Base-by-base conservation (phyloP, 2,888 invertebrate genomes). In the Polyommatus icarus region DNA sequence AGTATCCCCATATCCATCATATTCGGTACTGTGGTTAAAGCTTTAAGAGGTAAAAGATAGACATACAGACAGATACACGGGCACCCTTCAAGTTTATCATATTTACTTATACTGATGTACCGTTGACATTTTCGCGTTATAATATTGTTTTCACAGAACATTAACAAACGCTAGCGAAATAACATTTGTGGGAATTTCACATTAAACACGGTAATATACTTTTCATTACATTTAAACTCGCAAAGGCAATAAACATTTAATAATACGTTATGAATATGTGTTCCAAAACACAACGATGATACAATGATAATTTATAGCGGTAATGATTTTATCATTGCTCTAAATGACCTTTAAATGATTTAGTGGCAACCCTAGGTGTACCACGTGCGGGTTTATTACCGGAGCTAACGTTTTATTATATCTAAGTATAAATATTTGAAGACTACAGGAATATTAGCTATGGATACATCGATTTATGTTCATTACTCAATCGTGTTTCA, bases 361-460 rank as follows among this genome's bases (percentile, higher is more conserved):
- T 46, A 46, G n/a, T 20, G 46, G 12, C 73, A 73, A 20, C 73
- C 73, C 73, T 73, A 40, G 20, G n/a, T 72, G 24, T 40, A 40
- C 18, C 73, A 73, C 73, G 73, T 73, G 73, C 73, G 7, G 15
- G 46, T 73, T 73, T 73, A 73, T 73, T n/a, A 40, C 73, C 46
- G 73, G 46, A 12, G 46, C 73, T 73, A 40, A 46, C 73, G 40
- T 73, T 73, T 73, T 73, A 73, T 73, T 73, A 73, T 73, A 73
- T 73, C 20, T 73, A 73, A 73, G 46, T 73, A 73, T 73, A 40
- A 73, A 73, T 73, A 73, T 73, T 73, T 73, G 4, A 73, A 73
- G 46, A 73, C 12, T 15, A 20, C 40, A 20, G 46, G 46, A 40
- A 73, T 46, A 40, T 73, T 40, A 59, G 29, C 79, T 32, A 67